Percentiles rank a stretch among this genome's conserved stretches.
These are phyloP conservation scores for Pseudochromis fuscus DNA, from an alignment of 2,797 vertebrate species.

Conservation along the genomic window DNA sequence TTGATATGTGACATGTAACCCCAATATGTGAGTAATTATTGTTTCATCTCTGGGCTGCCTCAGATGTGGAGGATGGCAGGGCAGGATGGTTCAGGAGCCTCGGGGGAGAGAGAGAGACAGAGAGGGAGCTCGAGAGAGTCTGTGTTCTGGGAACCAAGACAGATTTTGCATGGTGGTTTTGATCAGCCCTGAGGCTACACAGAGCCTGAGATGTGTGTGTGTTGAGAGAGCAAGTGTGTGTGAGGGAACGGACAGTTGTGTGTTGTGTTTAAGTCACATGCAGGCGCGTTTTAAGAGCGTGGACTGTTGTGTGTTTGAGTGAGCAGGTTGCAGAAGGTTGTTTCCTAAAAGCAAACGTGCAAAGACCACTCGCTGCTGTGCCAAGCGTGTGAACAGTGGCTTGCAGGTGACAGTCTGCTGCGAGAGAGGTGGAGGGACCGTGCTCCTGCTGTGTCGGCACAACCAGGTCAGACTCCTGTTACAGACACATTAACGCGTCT, in stretches of 20 bases:
- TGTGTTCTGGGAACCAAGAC: constrained; percentile 64
- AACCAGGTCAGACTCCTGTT: constrained; percentile 41
- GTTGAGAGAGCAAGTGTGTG: background rate
- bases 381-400: constrained; percentile 21
- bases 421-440: background rate
- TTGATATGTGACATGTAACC: constrained; percentile 78
- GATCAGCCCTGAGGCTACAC: constrained; percentile 65
- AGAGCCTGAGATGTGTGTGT: constrained; percentile 9
- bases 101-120: constrained; percentile 17
- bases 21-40: constrained; percentile 74
- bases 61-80: constrained; percentile 68
- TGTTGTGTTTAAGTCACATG: background rate
- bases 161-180: constrained; percentile 65
- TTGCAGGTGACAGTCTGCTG: constrained; percentile 47
- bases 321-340: constrained; percentile 5
- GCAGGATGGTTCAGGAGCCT: constrained; percentile 55
- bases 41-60: constrained; percentile 65
- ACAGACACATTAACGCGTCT: constrained; percentile 27
- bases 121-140: background rate
- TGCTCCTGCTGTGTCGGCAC: constrained; percentile 22
- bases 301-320: too few relatives aligned
- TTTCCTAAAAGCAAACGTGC: background rate
- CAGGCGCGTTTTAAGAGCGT: background rate
- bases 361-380: background rate
- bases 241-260: constrained; percentile 23